These are phyloP conservation scores for Atta colombica DNA, from an alignment of 1,140 invertebrate species.

Conservation along the genomic window DNA sequence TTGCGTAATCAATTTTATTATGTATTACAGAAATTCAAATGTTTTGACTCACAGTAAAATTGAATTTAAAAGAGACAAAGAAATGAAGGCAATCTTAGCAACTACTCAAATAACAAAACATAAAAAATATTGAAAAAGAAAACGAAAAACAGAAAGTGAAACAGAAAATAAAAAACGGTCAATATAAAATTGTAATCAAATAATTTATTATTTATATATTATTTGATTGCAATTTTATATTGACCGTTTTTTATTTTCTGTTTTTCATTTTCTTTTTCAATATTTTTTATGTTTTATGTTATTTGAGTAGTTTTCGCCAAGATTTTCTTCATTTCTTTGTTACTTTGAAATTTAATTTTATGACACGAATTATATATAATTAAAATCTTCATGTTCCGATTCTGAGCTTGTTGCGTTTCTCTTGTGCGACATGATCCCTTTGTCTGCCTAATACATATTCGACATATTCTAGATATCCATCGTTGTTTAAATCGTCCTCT, in stretches of 20 bases:
- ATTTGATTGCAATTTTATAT: neutral
- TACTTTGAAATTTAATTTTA: neutral
- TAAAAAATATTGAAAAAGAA: neutral
- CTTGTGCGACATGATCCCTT: constrained; percentile 72
- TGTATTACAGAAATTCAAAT: too few species aligned
- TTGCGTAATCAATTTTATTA: too few species aligned
- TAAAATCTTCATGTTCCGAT: constrained; percentile 44
- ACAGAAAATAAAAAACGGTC: neutral
- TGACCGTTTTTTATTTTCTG: neutral
- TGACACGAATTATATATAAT: neutral
- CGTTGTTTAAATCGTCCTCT: constrained; percentile 92
- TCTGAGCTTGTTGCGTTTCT: constrained; percentile 64
- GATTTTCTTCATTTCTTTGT: neutral
- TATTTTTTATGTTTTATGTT: neutral
- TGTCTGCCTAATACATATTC: constrained; percentile 90
- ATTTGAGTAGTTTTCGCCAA: neutral
- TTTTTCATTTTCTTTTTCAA: neutral
- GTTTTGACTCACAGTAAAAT: neutral
- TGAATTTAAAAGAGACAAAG: neutral
- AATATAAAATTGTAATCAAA: neutral
- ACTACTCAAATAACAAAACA: neutral
- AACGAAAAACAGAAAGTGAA: neutral
- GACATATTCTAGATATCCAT: constrained; percentile 93
- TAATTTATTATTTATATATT: neutral
- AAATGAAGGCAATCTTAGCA: neutral